Conservation (phyloP, 2,113 vertebrate genomes). For the Ciconia boyciana region DNA sequence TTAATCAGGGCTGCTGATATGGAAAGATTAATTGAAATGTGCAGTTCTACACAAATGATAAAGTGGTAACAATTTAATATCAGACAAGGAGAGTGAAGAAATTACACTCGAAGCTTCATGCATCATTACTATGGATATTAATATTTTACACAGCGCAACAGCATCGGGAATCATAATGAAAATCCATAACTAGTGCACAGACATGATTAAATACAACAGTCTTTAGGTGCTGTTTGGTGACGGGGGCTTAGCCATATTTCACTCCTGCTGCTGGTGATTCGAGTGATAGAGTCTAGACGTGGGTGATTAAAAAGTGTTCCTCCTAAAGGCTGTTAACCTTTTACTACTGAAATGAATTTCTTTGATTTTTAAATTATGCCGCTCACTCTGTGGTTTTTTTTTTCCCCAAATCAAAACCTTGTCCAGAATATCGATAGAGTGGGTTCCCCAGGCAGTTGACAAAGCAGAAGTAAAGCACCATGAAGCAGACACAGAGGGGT, state of each 20-base stretch:
- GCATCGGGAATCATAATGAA: slow-evolving; percentile 98
- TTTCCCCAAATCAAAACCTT: slow-evolving; percentile 68
- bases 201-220: slow-evolving; percentile 99
- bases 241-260: slow-evolving; percentile 81
- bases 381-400: slow-evolving; percentile 62
- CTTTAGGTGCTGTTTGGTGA: slow-evolving; percentile 85
- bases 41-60: slow-evolving; percentile 98
- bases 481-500: neutral
- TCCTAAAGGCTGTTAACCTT: slow-evolving; percentile 85
- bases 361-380: slow-evolving; percentile 85
- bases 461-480: slow-evolving; percentile 36
- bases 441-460: slow-evolving; percentile 37
- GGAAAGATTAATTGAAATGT: slow-evolving; percentile 97
- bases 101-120: slow-evolving; percentile 98
- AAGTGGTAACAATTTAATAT: slow-evolving; percentile 98
- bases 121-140: slow-evolving; percentile 99
- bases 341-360: slow-evolving; percentile 85
- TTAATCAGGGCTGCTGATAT: slow-evolving; percentile 93
- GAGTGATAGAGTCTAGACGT: slow-evolving; percentile 83
- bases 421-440: slow-evolving; percentile 66
- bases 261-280: slow-evolving; percentile 78
- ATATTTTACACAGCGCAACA: slow-evolving; percentile 90
- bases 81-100: slow-evolving; percentile 94
- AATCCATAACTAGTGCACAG: slow-evolving; percentile 97
- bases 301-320: slow-evolving; percentile 84